phyloP scores from a whole-genome alignment of 2,888 invertebrate species.

The Melieria omissa region DNA sequence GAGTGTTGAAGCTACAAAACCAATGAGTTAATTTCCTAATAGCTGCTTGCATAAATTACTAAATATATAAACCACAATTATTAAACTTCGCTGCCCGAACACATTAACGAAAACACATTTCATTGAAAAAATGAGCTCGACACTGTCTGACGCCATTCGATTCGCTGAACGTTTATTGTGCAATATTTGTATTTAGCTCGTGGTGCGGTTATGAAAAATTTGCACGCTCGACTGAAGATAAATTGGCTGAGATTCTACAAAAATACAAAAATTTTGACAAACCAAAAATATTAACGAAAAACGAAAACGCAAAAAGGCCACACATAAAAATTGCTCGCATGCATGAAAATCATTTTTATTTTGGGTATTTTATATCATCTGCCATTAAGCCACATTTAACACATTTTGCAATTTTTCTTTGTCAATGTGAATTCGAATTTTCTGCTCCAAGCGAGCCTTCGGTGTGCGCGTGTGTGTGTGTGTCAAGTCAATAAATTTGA shows the following conservation, averaged over 20 bases:
- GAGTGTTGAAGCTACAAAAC: too few relatives aligned
- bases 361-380: conserved; percentile 27
- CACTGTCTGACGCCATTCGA: too few relatives aligned
- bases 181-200: too few relatives aligned
- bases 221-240: conserved; percentile 57
- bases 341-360: not conserved
- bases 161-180: too few relatives aligned
- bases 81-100: too few relatives aligned
- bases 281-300: not conserved
- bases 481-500: conserved; percentile 41
- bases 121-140: too few relatives aligned
- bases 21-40: too few relatives aligned
- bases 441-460: conserved; percentile 18
- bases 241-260: conserved; percentile 48
- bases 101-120: too few relatives aligned
- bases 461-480: not conserved
- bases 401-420: conserved; percentile 55
- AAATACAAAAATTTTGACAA: not conserved
- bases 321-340: not conserved
- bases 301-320: not conserved
- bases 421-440: conserved; percentile 43
- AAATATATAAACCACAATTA: too few relatives aligned
- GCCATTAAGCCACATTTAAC: conserved; percentile 54
- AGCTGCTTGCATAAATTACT: too few relatives aligned
- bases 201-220: conserved; percentile 28